Evolutionary conservation across 1,140 invertebrate genomes (phyloP), one percentile per base, ranked within the genome.

Genomic region (Aphelenchoides besseyi): DNA sequence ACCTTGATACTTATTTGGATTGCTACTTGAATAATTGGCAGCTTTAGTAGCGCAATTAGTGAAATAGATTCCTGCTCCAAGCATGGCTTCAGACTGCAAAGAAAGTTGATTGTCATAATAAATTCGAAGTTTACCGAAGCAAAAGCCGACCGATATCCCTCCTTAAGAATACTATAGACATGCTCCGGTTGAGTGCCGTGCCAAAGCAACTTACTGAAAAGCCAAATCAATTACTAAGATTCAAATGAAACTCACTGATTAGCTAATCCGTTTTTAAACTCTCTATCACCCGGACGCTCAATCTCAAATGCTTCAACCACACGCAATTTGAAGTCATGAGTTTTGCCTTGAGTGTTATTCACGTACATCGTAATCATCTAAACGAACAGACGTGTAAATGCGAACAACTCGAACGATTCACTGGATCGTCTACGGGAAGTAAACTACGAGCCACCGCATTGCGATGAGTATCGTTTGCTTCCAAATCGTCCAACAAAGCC

Each of bases 41-140:
- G 55, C 55, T 59, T 59, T 59, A 8, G 55, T 59, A 12, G 32
- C 55, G 18, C 55, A 59, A 59, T 59, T 23, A 8, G 55, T 59
- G 55, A 59, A 59, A 23, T 59, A 59, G 18, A 59, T 59, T 5
- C 55, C 55, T 33, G 5, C 12, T 29, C 55, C 55, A 33, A 59
- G 18, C 26, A 28, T 59, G 5, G 5, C 55, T 8, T 5, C 23
- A 16, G 5, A 5, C 41, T 48, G 12, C 12, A 48, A 48, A 12
- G 41, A 48, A 48, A 12, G 41, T n/a, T n/a, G n/a, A n/a, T n/a
- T n/a, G n/a, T n/a, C n/a, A 48, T 12, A 48, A 48, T 16, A 23
- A 48, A 48, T 12, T 16, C 12, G 41, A 23, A 23, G 41, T 16
- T 48, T 48, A 48, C 41, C 55, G 18, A 59, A 18, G 5, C 18